These are phyloP conservation scores for Drosophila diplacantha DNA, from an alignment of 2,888 invertebrate genomes.

Conservation along the genomic window DNA sequence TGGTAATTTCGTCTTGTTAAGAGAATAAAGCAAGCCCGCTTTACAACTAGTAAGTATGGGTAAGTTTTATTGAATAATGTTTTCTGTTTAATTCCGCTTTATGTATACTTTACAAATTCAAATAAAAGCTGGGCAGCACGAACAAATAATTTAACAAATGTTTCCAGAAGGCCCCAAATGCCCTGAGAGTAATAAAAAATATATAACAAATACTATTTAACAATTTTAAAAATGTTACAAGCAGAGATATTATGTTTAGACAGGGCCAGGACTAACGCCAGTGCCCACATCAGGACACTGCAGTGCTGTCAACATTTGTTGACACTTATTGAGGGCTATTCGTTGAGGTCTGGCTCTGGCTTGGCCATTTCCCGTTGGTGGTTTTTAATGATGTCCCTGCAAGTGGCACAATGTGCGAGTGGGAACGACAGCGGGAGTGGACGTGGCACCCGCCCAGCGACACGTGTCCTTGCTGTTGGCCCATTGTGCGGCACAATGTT, in stretches of 20 bases:
- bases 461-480: slow-evolving; percentile 21
- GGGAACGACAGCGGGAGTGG: slow-evolving; percentile 11
- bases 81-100: neutral
- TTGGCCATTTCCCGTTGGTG: slow-evolving; percentile 27
- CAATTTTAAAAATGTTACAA: neutral
- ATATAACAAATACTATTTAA: neutral
- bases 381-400: slow-evolving; percentile 15
- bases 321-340: slow-evolving; percentile 62
- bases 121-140: neutral
- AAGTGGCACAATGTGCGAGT: slow-evolving; percentile 9
- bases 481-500: slow-evolving; percentile 41
- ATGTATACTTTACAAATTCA: neutral
- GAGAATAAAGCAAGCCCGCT: neutral
- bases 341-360: slow-evolving; percentile 47
- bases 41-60: neutral
- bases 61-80: neutral
- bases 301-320: slow-evolving; percentile 49
- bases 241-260: neutral
- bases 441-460: slow-evolving; percentile 26
- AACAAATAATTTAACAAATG: neutral
- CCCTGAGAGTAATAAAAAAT: neutral
- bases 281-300: neutral
- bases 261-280: neutral
- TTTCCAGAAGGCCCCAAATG: neutral
- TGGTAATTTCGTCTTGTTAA: neutral